Conservation (phyloP, 2,113 vertebrate species). For the Hippocampus barbouri region DNA sequence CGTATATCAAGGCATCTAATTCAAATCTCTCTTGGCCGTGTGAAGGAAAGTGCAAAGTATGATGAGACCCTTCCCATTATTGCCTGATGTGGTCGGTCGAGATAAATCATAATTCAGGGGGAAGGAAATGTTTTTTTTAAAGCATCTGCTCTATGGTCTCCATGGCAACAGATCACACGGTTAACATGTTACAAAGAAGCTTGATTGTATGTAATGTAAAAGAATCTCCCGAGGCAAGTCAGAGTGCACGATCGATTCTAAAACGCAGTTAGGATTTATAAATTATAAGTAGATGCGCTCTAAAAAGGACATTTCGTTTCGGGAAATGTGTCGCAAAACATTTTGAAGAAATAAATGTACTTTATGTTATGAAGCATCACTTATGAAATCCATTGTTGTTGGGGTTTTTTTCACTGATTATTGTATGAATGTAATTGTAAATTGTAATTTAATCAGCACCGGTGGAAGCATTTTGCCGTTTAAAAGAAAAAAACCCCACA, state of each 20-base stretch:
- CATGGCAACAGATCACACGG: neutral
- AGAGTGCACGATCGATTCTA: neutral
- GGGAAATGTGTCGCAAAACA: neutral
- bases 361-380: neutral
- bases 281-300: neutral
- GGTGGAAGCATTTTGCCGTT: too few relatives aligned
- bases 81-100: neutral
- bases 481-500: too few relatives aligned
- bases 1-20: neutral
- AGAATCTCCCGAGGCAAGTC: neutral
- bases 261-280: neutral
- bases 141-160: neutral
- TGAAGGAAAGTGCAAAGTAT: neutral
- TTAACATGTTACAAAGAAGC: neutral
- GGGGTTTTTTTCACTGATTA: too few relatives aligned
- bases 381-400: neutral
- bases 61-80: neutral
- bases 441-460: too few relatives aligned
- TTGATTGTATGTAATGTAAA: neutral
- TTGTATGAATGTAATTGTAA: too few relatives aligned
- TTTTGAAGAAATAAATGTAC: neutral
- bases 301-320: neutral
- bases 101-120: neutral
- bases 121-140: neutral
- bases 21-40: neutral